These are phyloP conservation scores for Paramuricea clavata DNA, from an alignment of 92 coral and sea anemone species.

Conservation along the genomic window DNA sequence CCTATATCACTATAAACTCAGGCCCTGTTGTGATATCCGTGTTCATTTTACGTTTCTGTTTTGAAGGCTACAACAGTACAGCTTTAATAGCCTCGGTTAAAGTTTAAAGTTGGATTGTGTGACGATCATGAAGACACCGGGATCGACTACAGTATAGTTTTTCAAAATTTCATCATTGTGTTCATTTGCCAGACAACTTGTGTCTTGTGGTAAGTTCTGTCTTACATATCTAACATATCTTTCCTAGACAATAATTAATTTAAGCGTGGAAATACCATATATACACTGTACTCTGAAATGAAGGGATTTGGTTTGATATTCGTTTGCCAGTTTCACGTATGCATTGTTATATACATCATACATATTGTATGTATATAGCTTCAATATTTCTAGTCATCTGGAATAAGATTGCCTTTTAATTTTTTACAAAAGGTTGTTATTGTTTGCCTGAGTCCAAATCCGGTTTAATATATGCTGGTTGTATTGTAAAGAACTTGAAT, in stretches of 20 bases:
- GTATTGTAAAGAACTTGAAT: neutral
- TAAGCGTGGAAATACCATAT: neutral
- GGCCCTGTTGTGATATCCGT: neutral
- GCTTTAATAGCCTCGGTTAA: too few species aligned
- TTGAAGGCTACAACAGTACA: neutral
- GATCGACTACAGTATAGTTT: neutral
- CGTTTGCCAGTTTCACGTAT: neutral
- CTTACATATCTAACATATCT: neutral
- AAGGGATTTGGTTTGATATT: constrained; percentile 1
- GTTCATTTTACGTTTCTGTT: neutral
- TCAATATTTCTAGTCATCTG: too few species aligned
- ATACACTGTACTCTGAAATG: too few species aligned
- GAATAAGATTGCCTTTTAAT: neutral
- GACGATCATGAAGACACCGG: neutral
- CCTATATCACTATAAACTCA: too few species aligned
- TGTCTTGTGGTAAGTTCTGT: constrained; percentile 28
- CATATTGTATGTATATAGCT: too few species aligned
- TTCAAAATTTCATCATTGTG: neutral
- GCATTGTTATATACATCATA: neutral
- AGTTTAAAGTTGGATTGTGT: too few species aligned
- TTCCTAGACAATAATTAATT: neutral
- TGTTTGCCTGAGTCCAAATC: neutral
- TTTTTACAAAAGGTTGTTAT: neutral
- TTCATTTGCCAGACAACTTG: neutral
- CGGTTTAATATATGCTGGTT: constrained; percentile 13